Percentiles rank a stretch among this genome's conserved stretches.
phyloP scores from a whole-genome alignment of 2,113 vertebrate species.

The Pollachius pollachius region DNA sequence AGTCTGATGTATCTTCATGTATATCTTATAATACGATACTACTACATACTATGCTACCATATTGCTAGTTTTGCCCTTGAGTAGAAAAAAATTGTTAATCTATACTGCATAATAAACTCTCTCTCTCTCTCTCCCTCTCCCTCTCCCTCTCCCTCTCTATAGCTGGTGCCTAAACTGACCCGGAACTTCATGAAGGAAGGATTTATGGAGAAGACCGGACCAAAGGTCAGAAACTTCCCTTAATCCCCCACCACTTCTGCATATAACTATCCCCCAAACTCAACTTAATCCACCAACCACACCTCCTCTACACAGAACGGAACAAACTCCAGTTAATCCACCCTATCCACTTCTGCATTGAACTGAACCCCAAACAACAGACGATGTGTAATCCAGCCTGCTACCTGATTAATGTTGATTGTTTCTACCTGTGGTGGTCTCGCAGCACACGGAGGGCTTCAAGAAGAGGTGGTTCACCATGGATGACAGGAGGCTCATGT shows the following conservation, averaged over 20 bases:
- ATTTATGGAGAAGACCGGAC: slow-evolving; percentile 92
- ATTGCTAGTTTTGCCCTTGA: no score
- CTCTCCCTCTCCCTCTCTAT: neutral
- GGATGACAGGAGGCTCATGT: slow-evolving; percentile 95
- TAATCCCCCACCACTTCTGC: neutral
- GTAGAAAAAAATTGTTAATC: no score
- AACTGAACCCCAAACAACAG: no score
- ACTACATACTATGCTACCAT: no score
- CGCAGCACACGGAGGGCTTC: slow-evolving; percentile 93
- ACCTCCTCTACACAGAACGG: neutral
- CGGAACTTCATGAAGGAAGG: slow-evolving; percentile 93
- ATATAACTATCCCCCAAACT: neutral
- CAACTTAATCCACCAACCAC: slow-evolving; percentile 24
- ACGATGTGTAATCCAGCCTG: no score
- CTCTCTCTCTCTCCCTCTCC: no score
- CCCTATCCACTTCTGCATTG: neutral
- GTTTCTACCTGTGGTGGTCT: neutral
- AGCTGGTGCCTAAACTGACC: slow-evolving; percentile 94
- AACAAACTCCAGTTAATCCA: slow-evolving; percentile 27
- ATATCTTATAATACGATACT: no score
- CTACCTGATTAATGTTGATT: no score
- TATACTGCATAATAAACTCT: no score
- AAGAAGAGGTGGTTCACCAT: slow-evolving; percentile 97
- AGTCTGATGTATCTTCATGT: no score
- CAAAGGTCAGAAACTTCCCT: slow-evolving; percentile 77